Conservation (phyloP, 2,113 vertebrate genomes). For the Ammodytes dubius region DNA sequence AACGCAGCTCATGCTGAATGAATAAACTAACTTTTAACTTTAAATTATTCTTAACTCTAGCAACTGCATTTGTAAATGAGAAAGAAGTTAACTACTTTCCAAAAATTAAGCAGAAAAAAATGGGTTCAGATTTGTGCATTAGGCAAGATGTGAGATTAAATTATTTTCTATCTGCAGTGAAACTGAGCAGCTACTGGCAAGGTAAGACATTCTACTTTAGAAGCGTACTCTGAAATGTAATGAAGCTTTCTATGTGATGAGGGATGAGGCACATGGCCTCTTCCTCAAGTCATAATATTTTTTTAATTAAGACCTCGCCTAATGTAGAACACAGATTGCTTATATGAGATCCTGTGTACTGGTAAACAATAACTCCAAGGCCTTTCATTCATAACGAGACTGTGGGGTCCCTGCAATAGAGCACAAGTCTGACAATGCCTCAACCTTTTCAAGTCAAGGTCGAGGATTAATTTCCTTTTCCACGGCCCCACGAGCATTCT, state of each 20-base stretch:
- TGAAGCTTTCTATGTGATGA: not conserved
- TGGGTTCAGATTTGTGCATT: too few relatives aligned
- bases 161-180: too few relatives aligned
- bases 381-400: conserved; percentile 55
- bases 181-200: not conserved
- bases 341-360: conserved; percentile 24
- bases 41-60: too few relatives aligned
- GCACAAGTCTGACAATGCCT: conserved; percentile 14
- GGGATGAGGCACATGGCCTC: not conserved
- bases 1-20: too few relatives aligned
- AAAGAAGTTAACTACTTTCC: too few relatives aligned
- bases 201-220: not conserved
- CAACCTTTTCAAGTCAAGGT: conserved; percentile 63
- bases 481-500: conserved; percentile 49
- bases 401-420: conserved; percentile 16
- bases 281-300: conserved; percentile 6
- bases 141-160: too few relatives aligned
- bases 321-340: conserved; percentile 15
- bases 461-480: conserved; percentile 67
- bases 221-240: not conserved
- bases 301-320: conserved; percentile 33
- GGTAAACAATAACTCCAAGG: conserved; percentile 32
- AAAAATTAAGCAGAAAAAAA: too few relatives aligned
- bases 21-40: too few relatives aligned
- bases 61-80: too few relatives aligned